Evolutionary conservation across 2,113 vertebrate genomes (phyloP), one percentile per base, ranked within the genome.

Genomic region (Struthio camelus): DNA sequence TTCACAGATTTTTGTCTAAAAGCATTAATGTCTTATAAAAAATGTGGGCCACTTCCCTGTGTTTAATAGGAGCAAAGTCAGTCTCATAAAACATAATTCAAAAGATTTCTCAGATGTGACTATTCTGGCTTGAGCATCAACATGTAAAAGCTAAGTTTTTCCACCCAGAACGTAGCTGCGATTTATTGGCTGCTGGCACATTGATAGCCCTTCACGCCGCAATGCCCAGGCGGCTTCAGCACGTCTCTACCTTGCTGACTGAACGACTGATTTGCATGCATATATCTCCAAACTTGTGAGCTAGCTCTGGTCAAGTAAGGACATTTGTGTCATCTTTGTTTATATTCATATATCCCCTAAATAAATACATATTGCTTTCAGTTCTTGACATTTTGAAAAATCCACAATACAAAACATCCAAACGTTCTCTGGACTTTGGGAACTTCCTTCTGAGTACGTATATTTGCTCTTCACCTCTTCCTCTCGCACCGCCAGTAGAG

Each of bases 181-280:
- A 58, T 38, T 36, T 56, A n/a, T n/a, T 54, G 67, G 50, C 72
- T 82, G 86, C 27, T 0, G 1, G 58, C 2, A 1, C 13, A n/a
- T 56, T 67, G 51, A 36, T 70, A 71, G 46, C 38, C 59, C 48
- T 59, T 72, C 56, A 46, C 1, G 2, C 67, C 48, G 18, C 14
- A 40, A 46, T 40, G 42, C 17, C 51, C 44, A 6, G 34, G 58
- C 0, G 4, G 18, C 76, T 53, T 38, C 38, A 59, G 9, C 73
- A 24, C 0, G 1, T 48, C 38, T 67, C 69, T 69, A 51, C 46
- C n/a, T 1, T 0, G 0, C 34, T 32, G 27, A 11, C 0, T 19
- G 22, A 62, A 32, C 3, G 42, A 28, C 62, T 40, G 30, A 22
- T 56, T 56, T 34, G 46, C 46, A 40, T 1, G n/a, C 46, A 42